A percentile compares a stretch with the other conserved stretches of the same genome.
Evolutionary conservation across 1,140 invertebrate genomes (phyloP).

Genomic region (Cyclargus thomasi): DNA sequence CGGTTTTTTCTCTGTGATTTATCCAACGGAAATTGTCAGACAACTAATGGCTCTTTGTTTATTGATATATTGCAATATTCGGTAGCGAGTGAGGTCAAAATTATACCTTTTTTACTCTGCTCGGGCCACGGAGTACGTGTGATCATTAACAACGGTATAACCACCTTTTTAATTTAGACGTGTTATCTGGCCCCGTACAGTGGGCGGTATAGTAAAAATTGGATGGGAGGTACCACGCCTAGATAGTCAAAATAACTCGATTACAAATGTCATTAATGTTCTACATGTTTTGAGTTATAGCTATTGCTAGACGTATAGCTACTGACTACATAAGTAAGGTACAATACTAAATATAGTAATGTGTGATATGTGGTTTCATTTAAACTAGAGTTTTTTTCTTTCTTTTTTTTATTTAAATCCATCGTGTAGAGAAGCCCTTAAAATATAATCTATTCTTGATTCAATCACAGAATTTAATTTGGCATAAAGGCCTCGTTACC

Average conservation of each 20-base stretch:
- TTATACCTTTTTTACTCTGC: slow-evolving; percentile 40
- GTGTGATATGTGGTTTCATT: too few relatives aligned
- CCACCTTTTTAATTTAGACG: slow-evolving; percentile 41
- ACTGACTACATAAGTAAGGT: background rate
- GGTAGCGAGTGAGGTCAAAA: slow-evolving; percentile 59
- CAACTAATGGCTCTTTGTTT: slow-evolving; percentile 72
- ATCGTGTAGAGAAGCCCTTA: too few relatives aligned
- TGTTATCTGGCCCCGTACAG: slow-evolving; percentile 36
- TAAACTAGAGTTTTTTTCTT: too few relatives aligned
- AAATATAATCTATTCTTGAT: too few relatives aligned
- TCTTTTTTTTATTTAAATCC: too few relatives aligned
- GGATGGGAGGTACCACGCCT: slow-evolving; percentile 46
- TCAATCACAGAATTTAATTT: too few relatives aligned
- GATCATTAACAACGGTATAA: slow-evolving; percentile 30
- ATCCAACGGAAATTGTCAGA: slow-evolving; percentile 71
- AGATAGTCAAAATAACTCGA: slow-evolving; percentile 33
- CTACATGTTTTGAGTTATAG: background rate
- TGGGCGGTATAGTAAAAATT: slow-evolving; percentile 57
- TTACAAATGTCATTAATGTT: slow-evolving; percentile 30
- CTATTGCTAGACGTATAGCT: background rate
- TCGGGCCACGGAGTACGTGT: slow-evolving; percentile 53
- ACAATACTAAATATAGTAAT: too few relatives aligned
- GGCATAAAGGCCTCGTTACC: too few relatives aligned
- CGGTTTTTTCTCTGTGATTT: slow-evolving; percentile 67
- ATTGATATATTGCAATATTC: slow-evolving; percentile 70